Base-by-base conservation (phyloP, 2,797 vertebrate species). In the Hipposideros larvatus region DNA sequence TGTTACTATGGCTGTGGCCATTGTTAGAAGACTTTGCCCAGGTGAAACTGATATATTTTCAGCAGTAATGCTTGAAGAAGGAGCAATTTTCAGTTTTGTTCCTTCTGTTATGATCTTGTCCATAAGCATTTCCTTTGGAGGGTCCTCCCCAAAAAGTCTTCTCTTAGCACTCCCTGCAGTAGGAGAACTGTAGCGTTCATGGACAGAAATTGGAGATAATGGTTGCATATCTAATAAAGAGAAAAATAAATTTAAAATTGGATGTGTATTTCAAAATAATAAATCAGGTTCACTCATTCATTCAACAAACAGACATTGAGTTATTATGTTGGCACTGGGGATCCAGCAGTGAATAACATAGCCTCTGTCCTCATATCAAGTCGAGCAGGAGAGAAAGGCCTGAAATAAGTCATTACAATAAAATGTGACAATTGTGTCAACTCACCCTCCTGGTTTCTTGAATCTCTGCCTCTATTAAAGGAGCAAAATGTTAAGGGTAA, bases 121-220 rank as follows among this genome's bases (percentile, higher is more conserved):
- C 55, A 98, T 93, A 2, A 98, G 98, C 14, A 99, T 98, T 34
- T 99, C 96, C 93, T 98, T 98, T 96, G 98, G 97, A 43, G 98
- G 97, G 90, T 99, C 99, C 34, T 99, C 99, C 5, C 99, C 99
- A 61, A 99, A 99, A 19, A 99, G 99, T 70, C 99, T 99, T 1
- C 99, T 99, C 90, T 99, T 99, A 4, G 99, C 99, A 55, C 99
- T 99, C 86, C 99, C 99, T 1, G 99, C 99, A 0, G 99, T 98
- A 4, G 99, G 99, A 59, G 99, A 99, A 98, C 99, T 99, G 98
- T 99, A 99, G 79, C 99, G 98, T 94, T 99, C 99, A 0, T 99
- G 99, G 79, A 99, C 99, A 0, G 99, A 99, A 89, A 99, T 98
- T 0, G 99, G 99, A 59, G 99, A 99, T 61, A 99, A 97, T 0